Evolutionary conservation across 2,888 invertebrate genomes (phyloP), one percentile per base, ranked within the genome.

Genomic region (Platypus cylindrus): DNA sequence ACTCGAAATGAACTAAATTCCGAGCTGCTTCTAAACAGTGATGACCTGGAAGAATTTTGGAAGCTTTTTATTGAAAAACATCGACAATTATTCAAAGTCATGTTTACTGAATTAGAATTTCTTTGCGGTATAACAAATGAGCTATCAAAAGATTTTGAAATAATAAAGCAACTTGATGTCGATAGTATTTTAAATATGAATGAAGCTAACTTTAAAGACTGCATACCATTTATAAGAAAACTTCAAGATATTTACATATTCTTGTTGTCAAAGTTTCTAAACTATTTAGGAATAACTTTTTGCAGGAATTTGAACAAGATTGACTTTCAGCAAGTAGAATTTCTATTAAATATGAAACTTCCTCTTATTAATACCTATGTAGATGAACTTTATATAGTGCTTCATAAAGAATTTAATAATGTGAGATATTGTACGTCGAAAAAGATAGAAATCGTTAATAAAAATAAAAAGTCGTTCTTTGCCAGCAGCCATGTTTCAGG

Each of bases 241-340:
- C 17, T 45, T 7, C 37, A 46, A 20, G 48, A 50, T 34, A 15
- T 51, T 9, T 43, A 44, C 23, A 37, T 41, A n/a, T 45, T 48
- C 18, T 18, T 49, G 7, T 27, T 40, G 5, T 51, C 51, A 5
- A 51, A 51, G 37, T 39, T 46, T 27, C 30, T 51, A 5, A 45
- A 47, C 34, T 50, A 51, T 28, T 17, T 50, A 2, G 47, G 48
- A 7, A 17, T 47, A 23, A 17, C 32, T 23, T 40, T 47, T 9
- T 34, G 36, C 28, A 32, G 37, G n/a, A 30, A 30, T 13, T 26
- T 36, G 11, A 18, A 25, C 3, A 28, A 27, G 8, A 3, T 36
- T 2, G 23, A 24, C 5, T 22, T 12, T 11, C 3, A 27, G 7
- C 14, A 26, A 8, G 3, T 43, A 2, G 28, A 43, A 5, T 12